These are phyloP conservation scores for Allygus modestus DNA, from an alignment of 2,888 invertebrate genomes.

Conservation along the genomic window DNA sequence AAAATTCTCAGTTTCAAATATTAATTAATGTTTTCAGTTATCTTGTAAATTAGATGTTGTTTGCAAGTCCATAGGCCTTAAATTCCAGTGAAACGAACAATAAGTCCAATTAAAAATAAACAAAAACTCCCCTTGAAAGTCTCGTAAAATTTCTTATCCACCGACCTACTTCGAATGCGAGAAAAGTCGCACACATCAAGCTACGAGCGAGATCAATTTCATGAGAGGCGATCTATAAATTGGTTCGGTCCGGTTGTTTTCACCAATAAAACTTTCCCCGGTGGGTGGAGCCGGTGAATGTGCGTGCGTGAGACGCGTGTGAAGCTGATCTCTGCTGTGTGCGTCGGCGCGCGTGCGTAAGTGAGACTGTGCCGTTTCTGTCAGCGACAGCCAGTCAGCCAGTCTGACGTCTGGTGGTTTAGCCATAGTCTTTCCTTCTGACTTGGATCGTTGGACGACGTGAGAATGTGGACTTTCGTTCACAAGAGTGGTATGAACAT, in stretches of 20 bases:
- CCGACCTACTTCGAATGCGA: constrained; percentile 8
- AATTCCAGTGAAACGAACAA: too few relatives aligned
- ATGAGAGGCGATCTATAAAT: background rate
- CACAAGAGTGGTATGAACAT: too few relatives aligned
- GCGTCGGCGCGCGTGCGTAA: background rate
- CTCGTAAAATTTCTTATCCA: too few relatives aligned
- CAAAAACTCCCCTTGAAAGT: too few relatives aligned
- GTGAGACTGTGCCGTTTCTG: constrained; percentile 19
- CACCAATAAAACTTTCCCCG: constrained; percentile 23
- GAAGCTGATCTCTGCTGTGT: background rate
- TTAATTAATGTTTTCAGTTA: too few relatives aligned
- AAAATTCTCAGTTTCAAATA: too few relatives aligned
- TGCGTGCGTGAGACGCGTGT: background rate
- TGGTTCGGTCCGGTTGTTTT: constrained; percentile 18
- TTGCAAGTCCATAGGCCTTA: too few relatives aligned
- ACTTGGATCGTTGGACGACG: background rate
- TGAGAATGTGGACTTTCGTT: background rate
- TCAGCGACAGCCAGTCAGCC: background rate
- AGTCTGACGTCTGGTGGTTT: background rate
- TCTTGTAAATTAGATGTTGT: too few relatives aligned
- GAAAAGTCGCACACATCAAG: background rate
- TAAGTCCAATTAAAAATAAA: too few relatives aligned
- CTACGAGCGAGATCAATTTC: background rate
- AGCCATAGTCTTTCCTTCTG: background rate
- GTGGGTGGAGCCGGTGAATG: constrained; percentile 9